Evolutionary conservation across 2,797 vertebrate genomes (phyloP).

Genomic region (Rhyacichthys aspro): DNA sequence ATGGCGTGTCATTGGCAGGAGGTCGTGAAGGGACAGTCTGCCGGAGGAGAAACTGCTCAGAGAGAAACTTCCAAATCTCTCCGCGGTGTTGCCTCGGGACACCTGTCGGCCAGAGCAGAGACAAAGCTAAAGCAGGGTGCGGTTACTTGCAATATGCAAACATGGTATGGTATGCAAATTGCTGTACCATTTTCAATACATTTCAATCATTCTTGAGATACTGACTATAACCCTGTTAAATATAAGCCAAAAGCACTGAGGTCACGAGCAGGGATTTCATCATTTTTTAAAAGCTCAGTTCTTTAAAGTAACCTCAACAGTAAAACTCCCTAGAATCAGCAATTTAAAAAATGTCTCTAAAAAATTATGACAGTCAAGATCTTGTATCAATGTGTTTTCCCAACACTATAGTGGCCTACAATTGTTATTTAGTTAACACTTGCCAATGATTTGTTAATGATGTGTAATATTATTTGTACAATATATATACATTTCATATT

Average conservation of each 20-base stretch:
- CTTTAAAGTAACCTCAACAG: too few relatives aligned
- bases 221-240: background rate
- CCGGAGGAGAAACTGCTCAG: slow-evolving; percentile 89
- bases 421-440: too few relatives aligned
- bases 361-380: too few relatives aligned
- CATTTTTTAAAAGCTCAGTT: too few relatives aligned
- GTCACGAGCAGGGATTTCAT: too few relatives aligned
- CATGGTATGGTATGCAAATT: background rate
- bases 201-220: background rate
- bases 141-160: background rate
- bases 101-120: slow-evolving; percentile 71
- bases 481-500: too few relatives aligned
- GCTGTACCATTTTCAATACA: background rate
- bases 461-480: too few relatives aligned
- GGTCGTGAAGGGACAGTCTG: slow-evolving; percentile 85
- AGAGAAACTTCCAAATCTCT: slow-evolving; percentile 96
- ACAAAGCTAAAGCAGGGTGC: background rate
- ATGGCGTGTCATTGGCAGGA: slow-evolving; percentile 84
- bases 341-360: too few relatives aligned
- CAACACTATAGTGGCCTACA: too few relatives aligned
- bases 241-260: slow-evolving; percentile 2
- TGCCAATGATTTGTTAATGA: too few relatives aligned
- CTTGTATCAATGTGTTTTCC: too few relatives aligned
- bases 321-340: too few relatives aligned
- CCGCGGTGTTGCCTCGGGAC: slow-evolving; percentile 94